Evolutionary conservation across 2,888 invertebrate species (phyloP).

Genomic region (Bugulina stolonifera): DNA sequence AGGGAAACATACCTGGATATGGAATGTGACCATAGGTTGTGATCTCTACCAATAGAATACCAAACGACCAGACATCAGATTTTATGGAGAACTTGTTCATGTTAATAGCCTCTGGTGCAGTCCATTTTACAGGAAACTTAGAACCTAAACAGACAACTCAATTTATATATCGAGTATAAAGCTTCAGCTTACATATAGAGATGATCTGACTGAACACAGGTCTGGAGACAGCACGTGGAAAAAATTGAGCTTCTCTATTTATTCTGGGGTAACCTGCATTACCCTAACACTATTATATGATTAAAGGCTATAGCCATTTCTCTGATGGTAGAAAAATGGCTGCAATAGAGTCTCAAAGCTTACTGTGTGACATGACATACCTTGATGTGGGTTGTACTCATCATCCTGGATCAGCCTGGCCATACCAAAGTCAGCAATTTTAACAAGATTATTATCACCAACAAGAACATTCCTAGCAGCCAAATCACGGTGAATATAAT

Average conservation of each 20-base stretch:
- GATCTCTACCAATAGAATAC: conserved; percentile 86
- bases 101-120: conserved; percentile 90
- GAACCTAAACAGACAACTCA: too few species aligned
- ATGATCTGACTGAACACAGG: too few species aligned
- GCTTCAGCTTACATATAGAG: too few species aligned
- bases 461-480: conserved; percentile 56
- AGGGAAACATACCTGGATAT: conserved; percentile 81
- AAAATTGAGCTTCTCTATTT: too few species aligned
- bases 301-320: too few species aligned
- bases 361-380: too few species aligned
- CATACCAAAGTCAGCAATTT: conserved; percentile 91
- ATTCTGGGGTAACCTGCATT: too few species aligned
- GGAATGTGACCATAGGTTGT: conserved; percentile 96
- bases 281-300: too few species aligned
- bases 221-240: too few species aligned
- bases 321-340: too few species aligned
- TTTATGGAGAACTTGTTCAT: conserved; percentile 95
- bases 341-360: too few species aligned
- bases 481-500: conserved; percentile 82
- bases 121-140: conserved; percentile 97
- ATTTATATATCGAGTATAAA: too few species aligned
- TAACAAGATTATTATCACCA: conserved; percentile 58
- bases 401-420: conserved; percentile 96
- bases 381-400: conserved; percentile 91
- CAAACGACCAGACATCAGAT: conserved; percentile 98